Base-by-base conservation (phyloP, 2,888 invertebrate genomes). In the Cryptosula pallasiana region DNA sequence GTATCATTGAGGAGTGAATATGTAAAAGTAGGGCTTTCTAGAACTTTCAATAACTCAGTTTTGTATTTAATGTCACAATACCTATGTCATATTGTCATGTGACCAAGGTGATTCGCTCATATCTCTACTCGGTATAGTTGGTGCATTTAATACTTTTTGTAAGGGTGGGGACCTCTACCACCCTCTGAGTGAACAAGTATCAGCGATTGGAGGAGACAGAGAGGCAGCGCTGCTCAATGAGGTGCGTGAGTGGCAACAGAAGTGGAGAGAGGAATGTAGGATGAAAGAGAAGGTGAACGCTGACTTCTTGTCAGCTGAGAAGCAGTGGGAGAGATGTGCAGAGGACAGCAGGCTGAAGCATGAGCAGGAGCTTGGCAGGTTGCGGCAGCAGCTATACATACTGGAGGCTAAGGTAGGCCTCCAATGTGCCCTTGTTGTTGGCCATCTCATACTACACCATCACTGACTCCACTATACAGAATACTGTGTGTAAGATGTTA, bases 381-480 rank as follows among this genome's bases (percentile, higher is more conserved):
- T 83, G 25, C 81, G 81, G 75, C 81, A 83, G 74, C 81, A 82
- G 74, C 82, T 81, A 75, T 83, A 80, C 78, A 80, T 82, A 5
- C 76, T 82, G 3, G 74, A 78, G 69, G 81, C 83, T 25, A 82
- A 82, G 81, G 83, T 83, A 73, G 70, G 75, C 69, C 20, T n/a
- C 9, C 45, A 13, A 9, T 45, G 45, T 45, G 45, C 9, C 45
- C 45, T 45, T 13, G 9, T 45, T 45, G n/a, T n/a, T n/a, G n/a
- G n/a, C n/a, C n/a, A n/a, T n/a, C n/a, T n/a, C n/a, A 45, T 45
- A 13, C 45, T 20, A 13, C 45, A 45, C 20, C 45, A 45, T 5
- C 20, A 20, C 45, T 45, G 45, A 45, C 20, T 45, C 20, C 9
- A 45, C 5, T n/a, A n/a, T n/a, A n/a, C n/a, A n/a, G 45, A 45